Percentiles rank a stretch among this genome's conserved stretches.
phyloP scores from a whole-genome alignment of 2,113 vertebrate species.

The Uria lomvia region DNA sequence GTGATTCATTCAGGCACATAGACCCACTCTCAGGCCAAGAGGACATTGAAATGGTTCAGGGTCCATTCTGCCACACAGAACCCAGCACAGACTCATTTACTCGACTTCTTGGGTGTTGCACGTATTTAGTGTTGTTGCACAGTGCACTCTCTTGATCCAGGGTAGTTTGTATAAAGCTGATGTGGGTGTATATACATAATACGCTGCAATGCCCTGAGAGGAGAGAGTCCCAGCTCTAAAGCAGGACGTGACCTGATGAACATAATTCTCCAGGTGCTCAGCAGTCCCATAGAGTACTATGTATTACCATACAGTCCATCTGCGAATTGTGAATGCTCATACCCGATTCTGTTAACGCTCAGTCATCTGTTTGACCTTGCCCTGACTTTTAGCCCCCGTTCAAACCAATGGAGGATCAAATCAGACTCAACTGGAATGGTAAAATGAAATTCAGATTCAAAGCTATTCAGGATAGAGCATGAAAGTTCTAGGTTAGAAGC shows the following conservation, averaged over 20 bases:
- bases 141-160: neutral
- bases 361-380: neutral
- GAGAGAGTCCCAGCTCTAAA: neutral
- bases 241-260: neutral
- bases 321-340: neutral
- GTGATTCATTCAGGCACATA: neutral
- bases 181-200: rapidly evolving
- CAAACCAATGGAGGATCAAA: neutral
- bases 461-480: neutral
- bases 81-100: neutral
- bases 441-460: neutral
- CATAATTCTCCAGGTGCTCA: neutral
- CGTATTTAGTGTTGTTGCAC: neutral
- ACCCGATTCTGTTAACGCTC: neutral
- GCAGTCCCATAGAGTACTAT: neutral
- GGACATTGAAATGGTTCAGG: neutral
- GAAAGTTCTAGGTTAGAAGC: neutral
- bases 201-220: neutral
- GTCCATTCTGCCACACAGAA: neutral
- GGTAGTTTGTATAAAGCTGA: neutral
- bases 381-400: neutral
- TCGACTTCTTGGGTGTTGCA: neutral
- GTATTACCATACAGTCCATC: neutral
- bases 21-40: neutral
- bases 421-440: neutral